Evolutionary conservation across 2,888 invertebrate genomes (phyloP).

Genomic region (Diploptera punctata): DNA sequence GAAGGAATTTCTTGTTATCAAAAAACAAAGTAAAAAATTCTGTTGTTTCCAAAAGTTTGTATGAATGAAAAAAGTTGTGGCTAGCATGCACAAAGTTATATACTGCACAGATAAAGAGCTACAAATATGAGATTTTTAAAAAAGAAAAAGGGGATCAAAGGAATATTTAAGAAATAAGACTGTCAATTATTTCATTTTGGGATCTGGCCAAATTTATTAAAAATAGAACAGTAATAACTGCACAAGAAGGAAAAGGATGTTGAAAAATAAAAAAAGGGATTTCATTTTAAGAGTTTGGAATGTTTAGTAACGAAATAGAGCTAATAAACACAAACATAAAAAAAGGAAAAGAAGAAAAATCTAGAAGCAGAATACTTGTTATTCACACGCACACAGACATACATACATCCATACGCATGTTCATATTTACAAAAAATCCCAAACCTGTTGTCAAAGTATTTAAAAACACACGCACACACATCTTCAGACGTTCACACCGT

Average conservation of each 20-base stretch:
- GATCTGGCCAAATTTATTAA: background rate
- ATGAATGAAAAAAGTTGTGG: constrained; percentile 24
- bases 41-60: constrained; percentile 24
- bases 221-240: constrained; percentile 1
- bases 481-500: background rate
- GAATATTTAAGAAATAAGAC: constrained; percentile 10
- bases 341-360: background rate
- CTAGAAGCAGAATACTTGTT: constrained; percentile 18
- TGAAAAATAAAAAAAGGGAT: background rate
- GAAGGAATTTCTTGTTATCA: constrained; percentile 23
- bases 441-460: background rate
- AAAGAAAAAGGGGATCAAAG: constrained; percentile 19
- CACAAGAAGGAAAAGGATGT: background rate
- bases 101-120: constrained; percentile 30
- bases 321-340: background rate
- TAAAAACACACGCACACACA: constrained; percentile 17
- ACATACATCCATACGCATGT: constrained; percentile 1
- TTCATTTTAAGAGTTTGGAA: too few species aligned
- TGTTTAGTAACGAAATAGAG: background rate
- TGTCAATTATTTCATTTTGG: too few species aligned
- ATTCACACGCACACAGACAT: constrained; percentile 19
- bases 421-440: constrained; percentile 24
- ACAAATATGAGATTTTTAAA: background rate
- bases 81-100: constrained; percentile 39
- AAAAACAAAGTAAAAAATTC: constrained; percentile 37